Base-by-base conservation (phyloP, 1,140 invertebrate species). In the Ostrea edulis region DNA sequence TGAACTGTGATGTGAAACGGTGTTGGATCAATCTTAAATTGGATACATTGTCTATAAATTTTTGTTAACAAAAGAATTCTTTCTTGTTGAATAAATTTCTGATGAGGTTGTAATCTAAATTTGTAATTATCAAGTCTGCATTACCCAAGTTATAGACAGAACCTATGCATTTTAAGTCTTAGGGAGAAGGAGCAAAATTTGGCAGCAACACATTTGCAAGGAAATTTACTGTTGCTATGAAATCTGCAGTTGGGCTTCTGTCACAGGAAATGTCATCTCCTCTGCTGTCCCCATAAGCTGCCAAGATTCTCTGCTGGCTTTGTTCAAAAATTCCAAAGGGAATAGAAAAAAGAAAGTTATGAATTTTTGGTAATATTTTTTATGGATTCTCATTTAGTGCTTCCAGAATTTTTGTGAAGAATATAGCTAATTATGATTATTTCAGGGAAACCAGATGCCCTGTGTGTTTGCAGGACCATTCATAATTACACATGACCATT, bases 281-380 rank as follows among this genome's bases (percentile, higher is more conserved):
- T 62, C 55, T 62, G 17, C 0, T n/a, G 55, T 62, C 55, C 17
- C n/a, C 2, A 11, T 62, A 17, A 44, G 55, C 5, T 17, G 55
- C 14, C 14, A 20, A 62, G 17, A 20, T 17, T 62, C 14, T n/a
- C 55, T 20, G 17, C 20, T 0, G 8, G 55, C 17, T 20, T 62
- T 62, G 55, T 17, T 62, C 55, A 77, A 14, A 35, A 77, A 77
- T 29, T 25, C 68, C 22, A 14, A 29, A 11, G 68, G 68, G 25
- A 77, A 71, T 71, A 12, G 22, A 35, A 35, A 44, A 44, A 44
- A 77, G 35, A 62, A 62, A 7, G 17, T 77, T 29, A 77, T 77
- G 22, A 22, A 77, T 77, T 14, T 71, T 77, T 35, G 68, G 25
- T 77, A 77, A 77, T 77, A 29, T 77, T 71, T 71, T 25, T 77